These are phyloP conservation scores for Onychomys leucogaster DNA, from an alignment of 2,797 vertebrate species.

Conservation along the genomic window DNA sequence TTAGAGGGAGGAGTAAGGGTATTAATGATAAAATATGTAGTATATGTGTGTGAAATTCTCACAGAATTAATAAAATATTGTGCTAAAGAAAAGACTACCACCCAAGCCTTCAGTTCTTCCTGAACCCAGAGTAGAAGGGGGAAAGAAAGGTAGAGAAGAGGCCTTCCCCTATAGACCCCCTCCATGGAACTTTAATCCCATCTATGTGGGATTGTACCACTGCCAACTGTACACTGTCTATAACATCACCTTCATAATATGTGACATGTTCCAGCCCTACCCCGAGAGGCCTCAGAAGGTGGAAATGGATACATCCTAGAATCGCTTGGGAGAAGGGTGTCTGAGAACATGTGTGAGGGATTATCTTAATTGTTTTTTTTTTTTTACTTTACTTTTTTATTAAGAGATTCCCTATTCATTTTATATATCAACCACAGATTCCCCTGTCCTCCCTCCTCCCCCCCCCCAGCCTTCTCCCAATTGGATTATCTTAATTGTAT, in stretches of 20 bases:
- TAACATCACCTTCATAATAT: accelerated
- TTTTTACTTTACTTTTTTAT: too few species aligned
- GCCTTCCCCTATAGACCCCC: not conserved
- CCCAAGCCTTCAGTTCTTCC: accelerated
- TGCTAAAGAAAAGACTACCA: not conserved
- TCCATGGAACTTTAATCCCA: not conserved
- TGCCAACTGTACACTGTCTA: accelerated
- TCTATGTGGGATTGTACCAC: accelerated
- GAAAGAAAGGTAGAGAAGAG: accelerated
- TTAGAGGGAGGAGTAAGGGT: not conserved
- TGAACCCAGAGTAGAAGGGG: not conserved
- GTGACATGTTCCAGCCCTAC: not conserved
- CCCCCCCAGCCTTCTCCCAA: too few species aligned
- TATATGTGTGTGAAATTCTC: not conserved
- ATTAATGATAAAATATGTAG: not conserved
- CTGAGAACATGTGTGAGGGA: not conserved
- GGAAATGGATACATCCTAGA: not conserved
- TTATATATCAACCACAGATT: too few species aligned
- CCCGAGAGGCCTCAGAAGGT: not conserved
- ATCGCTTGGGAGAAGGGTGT: too few species aligned
- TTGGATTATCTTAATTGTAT: not conserved
- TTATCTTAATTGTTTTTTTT: not conserved
- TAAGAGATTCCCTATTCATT: too few species aligned
- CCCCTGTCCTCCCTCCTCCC: too few species aligned
- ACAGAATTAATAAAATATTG: not conserved